These are phyloP conservation scores for Choreutis nemorana DNA, from an alignment of 2,888 invertebrate genomes.

Conservation along the genomic window DNA sequence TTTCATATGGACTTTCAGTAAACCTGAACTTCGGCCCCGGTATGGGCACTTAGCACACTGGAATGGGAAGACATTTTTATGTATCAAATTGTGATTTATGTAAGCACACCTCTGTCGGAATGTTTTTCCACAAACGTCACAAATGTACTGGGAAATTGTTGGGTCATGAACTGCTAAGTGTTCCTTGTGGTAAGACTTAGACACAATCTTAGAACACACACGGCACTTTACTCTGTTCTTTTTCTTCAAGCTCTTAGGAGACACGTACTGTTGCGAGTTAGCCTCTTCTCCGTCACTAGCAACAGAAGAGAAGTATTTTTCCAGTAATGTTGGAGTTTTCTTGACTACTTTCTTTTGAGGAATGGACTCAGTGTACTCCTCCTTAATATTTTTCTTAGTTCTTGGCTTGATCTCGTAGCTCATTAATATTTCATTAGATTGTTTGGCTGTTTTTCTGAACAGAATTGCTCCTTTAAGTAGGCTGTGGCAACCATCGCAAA, in stretches of 20 bases:
- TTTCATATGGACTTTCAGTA: slow-evolving; percentile 32
- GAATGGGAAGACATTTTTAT: slow-evolving; percentile 32
- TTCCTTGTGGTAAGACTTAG: slow-evolving; percentile 30
- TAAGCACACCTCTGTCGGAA: slow-evolving; percentile 33
- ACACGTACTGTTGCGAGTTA: slow-evolving; percentile 9
- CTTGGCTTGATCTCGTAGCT: no score
- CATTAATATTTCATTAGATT: slow-evolving; percentile 26
- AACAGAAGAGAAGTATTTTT: no score
- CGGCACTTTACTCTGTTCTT: slow-evolving; percentile 25
- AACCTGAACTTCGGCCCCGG: slow-evolving; percentile 25
- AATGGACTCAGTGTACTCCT: slow-evolving; percentile 2
- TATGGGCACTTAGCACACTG: slow-evolving; percentile 37
- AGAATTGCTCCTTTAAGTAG: slow-evolving; percentile 29
- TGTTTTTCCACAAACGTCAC: slow-evolving; percentile 38
- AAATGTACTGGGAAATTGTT: slow-evolving; percentile 32
- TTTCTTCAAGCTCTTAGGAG: slow-evolving; percentile 12
- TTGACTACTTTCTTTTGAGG: background rate
- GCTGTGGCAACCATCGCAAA: slow-evolving; percentile 32
- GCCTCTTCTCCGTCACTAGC: background rate
- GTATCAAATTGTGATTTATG: slow-evolving; percentile 30
- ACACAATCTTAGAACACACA: slow-evolving; percentile 26
- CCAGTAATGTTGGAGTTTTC: background rate
- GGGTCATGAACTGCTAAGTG: slow-evolving; percentile 38
- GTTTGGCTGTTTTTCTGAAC: slow-evolving; percentile 33
- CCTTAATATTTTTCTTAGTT: slow-evolving; percentile 17